These are phyloP conservation scores for Mesopsocus fuscifrons DNA, from an alignment of 2,888 invertebrate species.

Conservation along the genomic window DNA sequence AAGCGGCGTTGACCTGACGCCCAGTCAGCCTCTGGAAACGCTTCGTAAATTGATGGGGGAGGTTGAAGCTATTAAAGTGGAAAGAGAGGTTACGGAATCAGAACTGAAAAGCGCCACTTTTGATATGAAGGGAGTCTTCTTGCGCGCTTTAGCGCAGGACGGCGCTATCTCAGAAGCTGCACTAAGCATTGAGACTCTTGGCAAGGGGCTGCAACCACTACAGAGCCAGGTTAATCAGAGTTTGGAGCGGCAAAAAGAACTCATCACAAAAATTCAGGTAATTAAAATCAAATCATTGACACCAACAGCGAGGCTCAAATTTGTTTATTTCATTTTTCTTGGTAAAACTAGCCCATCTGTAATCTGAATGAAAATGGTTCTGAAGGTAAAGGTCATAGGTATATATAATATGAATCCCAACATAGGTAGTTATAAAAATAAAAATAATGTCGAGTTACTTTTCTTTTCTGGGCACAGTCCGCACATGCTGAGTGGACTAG, in stretches of 20 bases:
- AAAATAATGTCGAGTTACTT: slow-evolving; percentile 2
- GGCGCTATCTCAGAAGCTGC: slow-evolving; percentile 62
- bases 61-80: slow-evolving; percentile 70
- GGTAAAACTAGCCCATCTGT: too few relatives aligned
- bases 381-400: too few relatives aligned
- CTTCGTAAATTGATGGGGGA: slow-evolving; percentile 63
- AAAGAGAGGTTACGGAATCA: slow-evolving; percentile 75
- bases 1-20: slow-evolving; percentile 24
- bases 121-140: slow-evolving; percentile 67
- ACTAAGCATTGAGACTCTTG: slow-evolving; percentile 49
- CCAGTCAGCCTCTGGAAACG: slow-evolving; percentile 39
- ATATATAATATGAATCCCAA: too few relatives aligned
- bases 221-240: slow-evolving; percentile 62
- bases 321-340: neutral
- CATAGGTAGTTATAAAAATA: neutral
- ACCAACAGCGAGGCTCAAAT: too few relatives aligned
- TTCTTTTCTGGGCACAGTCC: slow-evolving; percentile 16
- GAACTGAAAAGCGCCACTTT: slow-evolving; percentile 61
- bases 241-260: slow-evolving; percentile 44
- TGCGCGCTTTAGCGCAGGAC: slow-evolving; percentile 52
- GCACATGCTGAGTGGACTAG: slow-evolving; percentile 25
- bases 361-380: too few relatives aligned
- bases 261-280: slow-evolving; percentile 48
- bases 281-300: slow-evolving; percentile 20
- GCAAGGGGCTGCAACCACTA: slow-evolving; percentile 53